Base-by-base conservation (phyloP, 2,113 vertebrate genomes). In the Datnioides undecimradiatus region DNA sequence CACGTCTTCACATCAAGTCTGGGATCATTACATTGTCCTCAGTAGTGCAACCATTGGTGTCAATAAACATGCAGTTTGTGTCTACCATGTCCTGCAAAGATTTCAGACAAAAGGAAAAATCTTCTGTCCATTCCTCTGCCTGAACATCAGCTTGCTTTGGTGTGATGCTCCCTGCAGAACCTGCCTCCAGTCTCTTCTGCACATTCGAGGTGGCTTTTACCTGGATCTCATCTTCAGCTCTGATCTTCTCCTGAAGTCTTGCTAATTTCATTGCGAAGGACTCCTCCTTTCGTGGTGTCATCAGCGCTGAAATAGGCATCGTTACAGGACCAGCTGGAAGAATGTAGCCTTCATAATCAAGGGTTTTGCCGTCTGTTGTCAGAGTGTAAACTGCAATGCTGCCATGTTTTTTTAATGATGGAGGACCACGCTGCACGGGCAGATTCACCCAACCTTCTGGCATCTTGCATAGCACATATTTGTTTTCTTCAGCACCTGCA, bases 251-350 rank as follows among this genome's bases (percentile, higher is more conserved):
- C n/a, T 1, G 16, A 9, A 79, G 64, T 12, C 0, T 21, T 12
- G 2, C 2, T 23, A 33, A 23, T 0, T 31, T 74, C 14, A 1
- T 0, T 0, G 3, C 0, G 1, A 29, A 8, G 0, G 3, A 29
- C 0, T 7, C 0, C 9, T 3, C 0, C 2, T 7, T 36, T 1
- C 31, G 43, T 3, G 31, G 33, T 23, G 1, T 33, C 19, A 7
- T 2, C 8, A 75, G 1, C 11, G 2, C 10, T 1, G 59, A 31
- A 17, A 38, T 10, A 0, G 21, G 10, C 59, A 63, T 0, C 0
- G n/a, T 45, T 11, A 3, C 1, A 19, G 64, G 12, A 43, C 2
- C 33, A 23, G 0, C 0, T 21, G 79, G 70, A 57, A 14, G 13
- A 55, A 86, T 62, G 71, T 51, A 79, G 40, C 84, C 84, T 9